These are phyloP conservation scores for Drosophila novamexicana DNA, from an alignment of 1,140 invertebrate genomes.

Conservation along the genomic window DNA sequence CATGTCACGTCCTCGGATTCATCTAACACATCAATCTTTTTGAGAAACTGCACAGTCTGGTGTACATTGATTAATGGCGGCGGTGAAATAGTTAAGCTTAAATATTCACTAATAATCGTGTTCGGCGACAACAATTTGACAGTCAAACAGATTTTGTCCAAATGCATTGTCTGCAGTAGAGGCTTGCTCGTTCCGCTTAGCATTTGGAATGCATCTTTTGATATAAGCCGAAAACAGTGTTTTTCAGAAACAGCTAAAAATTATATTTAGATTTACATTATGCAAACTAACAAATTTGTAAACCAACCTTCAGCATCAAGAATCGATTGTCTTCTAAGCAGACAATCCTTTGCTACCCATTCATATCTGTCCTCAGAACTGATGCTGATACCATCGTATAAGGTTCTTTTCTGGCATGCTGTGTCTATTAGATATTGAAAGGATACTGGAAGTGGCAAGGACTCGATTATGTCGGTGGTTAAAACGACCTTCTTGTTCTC, in stretches of 20 bases:
- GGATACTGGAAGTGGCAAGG: conserved; percentile 40
- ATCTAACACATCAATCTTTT: conserved; percentile 94
- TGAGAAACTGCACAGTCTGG: conserved; percentile 91
- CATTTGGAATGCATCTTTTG: conserved; percentile 27
- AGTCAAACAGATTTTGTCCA: conserved; percentile 69
- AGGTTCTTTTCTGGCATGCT: conserved; percentile 31
- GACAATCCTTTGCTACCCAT: conserved; percentile 65
- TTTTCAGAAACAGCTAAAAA: conserved; percentile 11
- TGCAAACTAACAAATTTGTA: neutral
- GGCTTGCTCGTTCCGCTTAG: conserved; percentile 34
- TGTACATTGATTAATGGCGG: conserved; percentile 91
- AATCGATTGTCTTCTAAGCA: conserved; percentile 36
- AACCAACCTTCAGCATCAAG: conserved; percentile 37
- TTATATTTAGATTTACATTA: neutral
- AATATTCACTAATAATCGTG: conserved; percentile 65
- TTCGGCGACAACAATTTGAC: conserved; percentile 64
- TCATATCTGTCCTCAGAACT: conserved; percentile 52
- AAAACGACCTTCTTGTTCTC: conserved; percentile 58
- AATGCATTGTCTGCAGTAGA: conserved; percentile 50
- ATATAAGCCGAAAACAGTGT: conserved; percentile 69
- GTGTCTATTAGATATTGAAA: conserved; percentile 74
- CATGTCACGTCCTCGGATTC: conserved; percentile 94
- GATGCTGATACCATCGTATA: conserved; percentile 40
- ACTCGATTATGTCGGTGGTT: conserved; percentile 67
- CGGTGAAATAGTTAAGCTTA: conserved; percentile 79